Evolutionary conservation across 2,113 vertebrate genomes (phyloP).

Genomic region (Otolemur garnettii): DNA sequence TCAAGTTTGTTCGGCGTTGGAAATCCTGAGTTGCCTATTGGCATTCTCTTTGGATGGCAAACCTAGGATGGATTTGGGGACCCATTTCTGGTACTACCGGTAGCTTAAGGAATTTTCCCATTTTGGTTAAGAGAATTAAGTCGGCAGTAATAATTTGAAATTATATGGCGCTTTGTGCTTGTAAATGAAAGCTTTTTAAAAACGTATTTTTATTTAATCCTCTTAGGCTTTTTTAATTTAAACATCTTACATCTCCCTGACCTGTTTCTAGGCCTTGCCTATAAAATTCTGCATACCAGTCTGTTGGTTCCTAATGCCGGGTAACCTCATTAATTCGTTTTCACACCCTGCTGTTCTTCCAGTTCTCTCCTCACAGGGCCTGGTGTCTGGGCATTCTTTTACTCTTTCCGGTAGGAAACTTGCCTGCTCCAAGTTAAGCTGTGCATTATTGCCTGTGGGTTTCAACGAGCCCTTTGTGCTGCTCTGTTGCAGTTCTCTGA

Average conservation of each 20-base stretch:
- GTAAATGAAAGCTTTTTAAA: conserved; percentile 59
- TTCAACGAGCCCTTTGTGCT: not conserved
- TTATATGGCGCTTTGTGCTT: conserved; percentile 45
- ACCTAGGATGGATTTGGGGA: not conserved
- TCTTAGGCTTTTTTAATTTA: conserved; percentile 48
- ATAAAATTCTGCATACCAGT: not conserved
- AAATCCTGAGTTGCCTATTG: not conserved
- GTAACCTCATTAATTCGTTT: conserved; percentile 62
- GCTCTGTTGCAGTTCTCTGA: not conserved
- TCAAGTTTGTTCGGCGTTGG: not conserved
- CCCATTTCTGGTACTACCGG: not conserved
- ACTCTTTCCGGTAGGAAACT: not conserved
- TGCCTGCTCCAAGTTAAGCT: conserved; percentile 38
- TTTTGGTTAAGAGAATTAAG: conserved; percentile 60
- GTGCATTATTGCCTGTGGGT: not conserved
- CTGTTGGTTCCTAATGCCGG: not conserved
- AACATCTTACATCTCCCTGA: conserved; percentile 18
- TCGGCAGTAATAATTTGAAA: conserved; percentile 49
- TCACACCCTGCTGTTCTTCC: conserved; percentile 27
- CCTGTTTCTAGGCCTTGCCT: conserved; percentile 15
- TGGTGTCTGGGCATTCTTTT: not conserved
- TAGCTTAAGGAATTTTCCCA: conserved; percentile 58
- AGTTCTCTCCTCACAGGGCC: not conserved
- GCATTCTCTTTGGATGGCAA: not conserved
- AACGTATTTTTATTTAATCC: conserved; percentile 57